Base-by-base conservation (phyloP, 2,888 invertebrate species). In the Ochropleura plecta region DNA sequence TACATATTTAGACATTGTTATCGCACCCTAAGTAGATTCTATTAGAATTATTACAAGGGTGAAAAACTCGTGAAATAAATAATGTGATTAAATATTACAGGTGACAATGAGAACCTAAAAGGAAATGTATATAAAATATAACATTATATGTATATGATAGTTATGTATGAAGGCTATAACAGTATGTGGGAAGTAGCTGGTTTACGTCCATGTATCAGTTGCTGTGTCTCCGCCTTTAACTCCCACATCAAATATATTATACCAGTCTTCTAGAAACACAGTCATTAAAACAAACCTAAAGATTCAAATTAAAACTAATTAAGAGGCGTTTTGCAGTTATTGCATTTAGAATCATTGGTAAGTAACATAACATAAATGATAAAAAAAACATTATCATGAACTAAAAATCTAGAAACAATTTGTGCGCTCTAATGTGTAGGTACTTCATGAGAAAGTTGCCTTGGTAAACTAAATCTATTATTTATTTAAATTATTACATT, bases 361-460 rank as follows among this genome's bases (percentile, higher is more conserved):
- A 78, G 68, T 76, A 78, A 79, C 20, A 74, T 73, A 62, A 75
- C 59, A 62, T 72, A 74, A 79, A 77, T 64, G 70, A 74, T 68
- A 70, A 73, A 77, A 66, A 78, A 60, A 70, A 65, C 62, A 76
- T 69, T 73, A 76, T 67, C 55, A 78, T 46, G 42, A 79, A 76
- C 72, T 83, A 79, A 85, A 76, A 48, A 76, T 73, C 77, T 83
- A 83, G 18, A 81, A 86, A 78, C 64, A 67, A 82, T 81, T 85
- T 86, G 86, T 85, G 86, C 86, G 69, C 74, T 82, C 66, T 46
- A 62, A 65, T 63, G 12, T 62, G 49, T 72, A 77, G 71, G 51
- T 81, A 87, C 70, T 79, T 68, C 60, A 81, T 73, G 70, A 80
- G 60, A 79, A 83, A 81, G 81, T 83, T 83, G 79, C 81, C 87